phyloP scores from a whole-genome alignment of 2,113 vertebrate species.

The Oryzias javanicus region DNA sequence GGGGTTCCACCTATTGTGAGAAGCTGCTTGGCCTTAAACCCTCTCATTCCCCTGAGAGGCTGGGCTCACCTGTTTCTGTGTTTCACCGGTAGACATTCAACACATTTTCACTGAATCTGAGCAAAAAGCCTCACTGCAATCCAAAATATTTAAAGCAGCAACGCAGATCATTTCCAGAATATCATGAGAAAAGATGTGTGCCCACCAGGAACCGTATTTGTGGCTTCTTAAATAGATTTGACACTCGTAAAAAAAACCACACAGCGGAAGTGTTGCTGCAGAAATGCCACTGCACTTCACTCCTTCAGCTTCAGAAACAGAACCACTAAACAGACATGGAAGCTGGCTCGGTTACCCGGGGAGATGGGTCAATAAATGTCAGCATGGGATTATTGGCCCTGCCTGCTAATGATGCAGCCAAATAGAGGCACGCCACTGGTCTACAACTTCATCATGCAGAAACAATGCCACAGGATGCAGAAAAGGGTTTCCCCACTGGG shows the following conservation, averaged over 20 bases:
- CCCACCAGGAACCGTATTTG: slow-evolving; percentile 38
- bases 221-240: slow-evolving; percentile 62
- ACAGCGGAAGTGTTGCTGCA: slow-evolving; percentile 21
- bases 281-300: slow-evolving; percentile 40
- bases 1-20: slow-evolving; percentile 7
- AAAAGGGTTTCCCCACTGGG: slow-evolving; percentile 5
- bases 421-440: slow-evolving; percentile 10
- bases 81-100: not conserved
- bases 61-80: slow-evolving; percentile 1
- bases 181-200: slow-evolving; percentile 39
- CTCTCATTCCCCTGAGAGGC: not conserved
- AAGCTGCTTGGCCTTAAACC: not conserved
- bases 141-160: slow-evolving; percentile 56
- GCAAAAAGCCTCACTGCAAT: slow-evolving; percentile 28
- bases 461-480: slow-evolving; percentile 4
- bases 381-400: slow-evolving; percentile 54
- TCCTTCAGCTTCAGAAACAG: slow-evolving; percentile 21
- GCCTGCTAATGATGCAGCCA: slow-evolving; percentile 30
- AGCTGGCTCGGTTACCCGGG: slow-evolving; percentile 35
- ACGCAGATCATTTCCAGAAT: slow-evolving; percentile 39
- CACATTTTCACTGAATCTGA: slow-evolving; percentile 23
- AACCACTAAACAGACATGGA: slow-evolving; percentile 35
- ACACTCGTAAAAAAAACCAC: slow-evolving; percentile 60
- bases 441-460: slow-evolving; percentile 8
- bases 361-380: slow-evolving; percentile 64